A percentile compares a stretch with the other conserved stretches of the same genome.
Conservation (phyloP, 2,888 invertebrate species). For the Campopleginae sp. region DNA sequence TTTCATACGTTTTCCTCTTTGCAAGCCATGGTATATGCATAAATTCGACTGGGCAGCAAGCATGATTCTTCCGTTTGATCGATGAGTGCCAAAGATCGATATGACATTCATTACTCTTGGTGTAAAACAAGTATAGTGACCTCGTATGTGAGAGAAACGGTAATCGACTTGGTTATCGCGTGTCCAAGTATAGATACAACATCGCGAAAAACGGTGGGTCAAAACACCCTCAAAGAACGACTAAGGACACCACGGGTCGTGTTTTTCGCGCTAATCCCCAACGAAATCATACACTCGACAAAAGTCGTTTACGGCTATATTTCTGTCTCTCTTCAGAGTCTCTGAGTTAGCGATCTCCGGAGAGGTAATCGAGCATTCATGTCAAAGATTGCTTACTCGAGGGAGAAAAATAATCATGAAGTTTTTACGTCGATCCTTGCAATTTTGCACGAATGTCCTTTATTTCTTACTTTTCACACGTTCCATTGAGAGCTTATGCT, state of each 20-base stretch:
- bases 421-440: slow-evolving; percentile 26
- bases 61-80: slow-evolving; percentile 35
- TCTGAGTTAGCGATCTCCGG: background rate
- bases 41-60: slow-evolving; percentile 1
- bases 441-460: slow-evolving; percentile 31
- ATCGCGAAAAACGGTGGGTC: slow-evolving; percentile 39
- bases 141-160: background rate
- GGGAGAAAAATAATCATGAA: background rate
- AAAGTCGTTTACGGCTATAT: slow-evolving; percentile 26
- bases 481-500: slow-evolving; percentile 16
- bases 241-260: slow-evolving; percentile 13
- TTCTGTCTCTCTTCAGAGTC: background rate
- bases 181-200: slow-evolving; percentile 38
- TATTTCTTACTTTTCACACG: slow-evolving; percentile 56
- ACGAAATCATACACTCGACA: slow-evolving; percentile 52
- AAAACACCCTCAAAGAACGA: slow-evolving; percentile 27
- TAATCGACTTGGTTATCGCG: slow-evolving; percentile 64
- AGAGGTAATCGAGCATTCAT: slow-evolving; percentile 27
- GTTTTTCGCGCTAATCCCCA: background rate
- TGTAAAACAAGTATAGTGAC: background rate
- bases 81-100: slow-evolving; percentile 57
- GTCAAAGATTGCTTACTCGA: slow-evolving; percentile 31
- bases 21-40: background rate
- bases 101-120: slow-evolving; percentile 65
- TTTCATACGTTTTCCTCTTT: background rate